Percentiles rank a stretch among this genome's conserved stretches.
phyloP scores from a whole-genome alignment of 2,888 invertebrate genomes.

The Apamea crenata region DNA sequence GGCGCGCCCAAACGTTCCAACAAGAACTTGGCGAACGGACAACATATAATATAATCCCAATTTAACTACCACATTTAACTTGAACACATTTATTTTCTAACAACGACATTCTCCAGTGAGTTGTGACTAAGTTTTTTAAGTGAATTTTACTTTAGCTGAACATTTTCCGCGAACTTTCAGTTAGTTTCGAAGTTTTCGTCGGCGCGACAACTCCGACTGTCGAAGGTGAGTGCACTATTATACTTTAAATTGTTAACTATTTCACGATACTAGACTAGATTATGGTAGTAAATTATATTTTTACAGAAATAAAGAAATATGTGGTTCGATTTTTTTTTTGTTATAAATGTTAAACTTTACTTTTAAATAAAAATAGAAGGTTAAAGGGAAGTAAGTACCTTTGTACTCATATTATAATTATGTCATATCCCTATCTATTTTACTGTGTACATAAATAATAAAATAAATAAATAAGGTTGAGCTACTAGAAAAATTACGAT shows the following conservation, averaged over 20 bases:
- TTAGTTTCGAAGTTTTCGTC: conserved; percentile 79
- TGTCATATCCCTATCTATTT: no score
- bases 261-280: conserved; percentile 4
- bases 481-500: not conserved
- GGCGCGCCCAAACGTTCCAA: conserved; percentile 86
- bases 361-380: not conserved
- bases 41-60: conserved; percentile 63
- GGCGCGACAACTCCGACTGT: conserved; percentile 69
- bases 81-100: conserved; percentile 65
- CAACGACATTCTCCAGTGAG: conserved; percentile 72
- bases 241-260: conserved; percentile 51
- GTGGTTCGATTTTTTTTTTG: no score
- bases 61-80: conserved; percentile 54
- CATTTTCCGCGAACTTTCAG: conserved; percentile 76
- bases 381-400: no score
- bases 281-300: not conserved
- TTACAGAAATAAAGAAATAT: not conserved
- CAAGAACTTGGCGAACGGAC: conserved; percentile 79
- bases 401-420: no score
- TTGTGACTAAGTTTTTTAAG: conserved; percentile 77
- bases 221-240: conserved; percentile 63
- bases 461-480: no score
- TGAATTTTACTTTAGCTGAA: conserved; percentile 71
- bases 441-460: no score
- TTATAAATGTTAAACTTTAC: not conserved